These are phyloP conservation scores for Campoplex capitator DNA, from an alignment of 2,888 invertebrate species.

Conservation along the genomic window DNA sequence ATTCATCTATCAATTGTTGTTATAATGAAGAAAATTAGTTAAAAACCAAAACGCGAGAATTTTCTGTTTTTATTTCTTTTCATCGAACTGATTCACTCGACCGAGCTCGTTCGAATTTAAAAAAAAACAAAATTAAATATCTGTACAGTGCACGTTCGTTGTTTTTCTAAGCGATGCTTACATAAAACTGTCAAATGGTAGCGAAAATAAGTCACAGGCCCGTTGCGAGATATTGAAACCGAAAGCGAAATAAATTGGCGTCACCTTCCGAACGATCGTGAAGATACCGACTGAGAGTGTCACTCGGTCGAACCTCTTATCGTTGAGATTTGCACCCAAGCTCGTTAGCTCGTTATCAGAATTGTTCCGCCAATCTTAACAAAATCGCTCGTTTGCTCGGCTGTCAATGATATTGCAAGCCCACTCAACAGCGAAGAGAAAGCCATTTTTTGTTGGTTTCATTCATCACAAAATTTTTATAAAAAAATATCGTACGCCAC, in stretches of 20 bases:
- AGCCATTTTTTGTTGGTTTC: too few relatives aligned
- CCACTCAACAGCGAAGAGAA: background rate
- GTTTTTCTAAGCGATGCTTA: background rate
- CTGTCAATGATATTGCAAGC: constrained; percentile 1
- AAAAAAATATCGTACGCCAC: too few relatives aligned
- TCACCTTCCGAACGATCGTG: constrained; percentile 36
- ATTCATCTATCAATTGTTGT: background rate
- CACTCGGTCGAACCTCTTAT: constrained; percentile 69
- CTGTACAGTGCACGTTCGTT: background rate
- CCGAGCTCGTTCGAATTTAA: too few relatives aligned
- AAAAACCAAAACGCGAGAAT: background rate
- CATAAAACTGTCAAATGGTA: background rate
- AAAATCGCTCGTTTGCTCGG: constrained; percentile 74
- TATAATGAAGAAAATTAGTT: background rate
- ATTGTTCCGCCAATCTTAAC: constrained; percentile 70
- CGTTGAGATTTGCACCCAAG: constrained; percentile 60
- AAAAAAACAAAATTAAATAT: background rate
- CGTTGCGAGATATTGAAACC: background rate
- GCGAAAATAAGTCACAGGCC: background rate
- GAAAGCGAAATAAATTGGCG: constrained; percentile 26
- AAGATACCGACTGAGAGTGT: constrained; percentile 65
- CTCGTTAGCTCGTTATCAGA: constrained; percentile 76
- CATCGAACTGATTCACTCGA: too few relatives aligned
- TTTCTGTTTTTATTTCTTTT: background rate
- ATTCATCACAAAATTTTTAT: background rate